Evolutionary conservation across 2,888 invertebrate species (phyloP).

Genomic region (Cabera pusaria): DNA sequence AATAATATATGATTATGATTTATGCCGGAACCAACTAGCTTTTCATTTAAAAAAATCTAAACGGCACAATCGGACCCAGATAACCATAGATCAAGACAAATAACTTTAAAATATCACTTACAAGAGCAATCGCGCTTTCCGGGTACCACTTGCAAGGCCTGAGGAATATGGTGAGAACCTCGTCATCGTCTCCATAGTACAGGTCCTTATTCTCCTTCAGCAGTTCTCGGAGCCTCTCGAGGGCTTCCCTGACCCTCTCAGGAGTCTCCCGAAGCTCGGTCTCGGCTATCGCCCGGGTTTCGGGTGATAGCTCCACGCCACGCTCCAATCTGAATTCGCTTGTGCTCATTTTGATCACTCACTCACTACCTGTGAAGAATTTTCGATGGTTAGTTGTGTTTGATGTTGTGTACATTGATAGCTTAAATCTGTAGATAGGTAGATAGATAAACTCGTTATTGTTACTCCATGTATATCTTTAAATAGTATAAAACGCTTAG

Average conservation of each 20-base stretch:
- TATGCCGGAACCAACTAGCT: too few species aligned
- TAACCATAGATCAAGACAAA: too few species aligned
- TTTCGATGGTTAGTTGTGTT: too few species aligned
- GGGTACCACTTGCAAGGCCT: conserved; percentile 93
- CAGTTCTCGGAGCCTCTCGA: conserved; percentile 84
- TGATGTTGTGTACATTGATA: too few species aligned
- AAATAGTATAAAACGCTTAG: too few species aligned
- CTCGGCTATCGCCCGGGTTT: conserved; percentile 83
- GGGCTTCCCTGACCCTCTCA: conserved; percentile 84
- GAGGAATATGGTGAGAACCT: conserved; percentile 89
- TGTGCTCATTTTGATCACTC: conserved; percentile 59
- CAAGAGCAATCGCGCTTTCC: conserved; percentile 90
- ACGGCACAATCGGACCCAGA: too few species aligned
- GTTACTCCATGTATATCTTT: too few species aligned
- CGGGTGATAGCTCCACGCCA: conserved; percentile 82
- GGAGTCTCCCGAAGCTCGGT: conserved; percentile 88
- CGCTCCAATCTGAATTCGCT: conserved; percentile 83
- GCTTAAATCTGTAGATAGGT: too few species aligned
- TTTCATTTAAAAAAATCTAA: too few species aligned
- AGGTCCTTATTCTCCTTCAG: conserved; percentile 87
- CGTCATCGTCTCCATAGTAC: conserved; percentile 89
- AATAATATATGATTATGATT: too few species aligned
- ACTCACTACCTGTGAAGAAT: conserved; percentile 41
- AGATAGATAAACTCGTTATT: too few species aligned
- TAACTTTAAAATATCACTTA: conserved; percentile 61